phyloP scores from a whole-genome alignment of 1,140 invertebrate genomes.

The Campoletis sonorensis region DNA sequence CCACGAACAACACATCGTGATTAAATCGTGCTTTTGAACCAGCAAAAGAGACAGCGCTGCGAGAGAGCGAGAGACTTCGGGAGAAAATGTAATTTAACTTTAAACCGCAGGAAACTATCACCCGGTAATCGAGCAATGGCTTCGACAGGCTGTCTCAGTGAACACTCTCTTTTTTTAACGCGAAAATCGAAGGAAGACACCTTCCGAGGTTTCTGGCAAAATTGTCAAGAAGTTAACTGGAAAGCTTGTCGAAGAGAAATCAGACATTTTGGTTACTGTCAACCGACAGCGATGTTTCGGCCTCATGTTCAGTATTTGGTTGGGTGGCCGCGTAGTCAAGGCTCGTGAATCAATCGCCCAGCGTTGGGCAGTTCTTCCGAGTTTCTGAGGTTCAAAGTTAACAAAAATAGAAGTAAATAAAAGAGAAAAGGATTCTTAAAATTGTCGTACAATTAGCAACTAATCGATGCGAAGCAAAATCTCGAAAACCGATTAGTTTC shows the following conservation, averaged over 20 bases:
- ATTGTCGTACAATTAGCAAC: too few relatives aligned
- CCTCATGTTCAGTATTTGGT: too few relatives aligned
- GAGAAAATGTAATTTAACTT: background rate
- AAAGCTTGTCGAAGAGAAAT: background rate
- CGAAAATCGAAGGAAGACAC: background rate
- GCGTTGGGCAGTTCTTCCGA: too few relatives aligned
- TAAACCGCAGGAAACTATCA: constrained; percentile 3
- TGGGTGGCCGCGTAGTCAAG: too few relatives aligned
- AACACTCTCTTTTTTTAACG: background rate
- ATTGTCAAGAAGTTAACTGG: background rate
- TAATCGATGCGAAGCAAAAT: too few relatives aligned
- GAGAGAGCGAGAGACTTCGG: background rate
- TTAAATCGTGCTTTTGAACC: constrained; percentile 1
- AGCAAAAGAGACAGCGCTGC: background rate
- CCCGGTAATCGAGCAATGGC: background rate
- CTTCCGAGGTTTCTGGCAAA: background rate
- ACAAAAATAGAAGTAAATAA: too few relatives aligned
- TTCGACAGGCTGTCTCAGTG: background rate
- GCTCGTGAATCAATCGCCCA: too few relatives aligned
- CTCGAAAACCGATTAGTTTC: too few relatives aligned
- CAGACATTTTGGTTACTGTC: background rate
- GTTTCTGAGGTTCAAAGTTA: too few relatives aligned
- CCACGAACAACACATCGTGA: background rate
- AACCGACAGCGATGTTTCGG: too few relatives aligned
- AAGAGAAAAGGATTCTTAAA: too few relatives aligned